Percentiles rank a stretch among this genome's conserved stretches.
Evolutionary conservation across 2,888 invertebrate species (phyloP).

Genomic region (Harpalus rubripes): DNA sequence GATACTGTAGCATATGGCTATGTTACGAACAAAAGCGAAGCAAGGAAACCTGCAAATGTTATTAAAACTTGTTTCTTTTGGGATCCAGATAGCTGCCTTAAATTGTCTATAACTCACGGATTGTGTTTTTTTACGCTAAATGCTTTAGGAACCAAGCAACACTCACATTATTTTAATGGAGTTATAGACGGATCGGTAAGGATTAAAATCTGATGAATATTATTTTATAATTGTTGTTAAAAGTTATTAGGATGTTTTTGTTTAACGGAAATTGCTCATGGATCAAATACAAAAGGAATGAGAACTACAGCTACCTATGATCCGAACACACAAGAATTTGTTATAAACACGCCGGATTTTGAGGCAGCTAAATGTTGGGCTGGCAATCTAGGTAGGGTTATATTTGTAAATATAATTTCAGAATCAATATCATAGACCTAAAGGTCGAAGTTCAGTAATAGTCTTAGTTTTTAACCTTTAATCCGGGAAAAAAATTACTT

Average conservation of each 20-base stretch:
- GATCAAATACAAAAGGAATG: conserved; percentile 93
- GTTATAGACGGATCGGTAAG: conserved; percentile 72
- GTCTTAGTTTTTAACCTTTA: not conserved
- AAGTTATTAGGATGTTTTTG: conserved; percentile 83
- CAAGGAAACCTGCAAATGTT: conserved; percentile 77
- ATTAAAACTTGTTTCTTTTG: conserved; percentile 80
- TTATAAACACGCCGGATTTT: conserved; percentile 87
- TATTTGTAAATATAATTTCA: not conserved
- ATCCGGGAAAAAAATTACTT: too few species aligned
- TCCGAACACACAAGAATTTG: conserved; percentile 84
- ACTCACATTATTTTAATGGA: conserved; percentile 78
- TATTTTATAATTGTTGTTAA: not conserved
- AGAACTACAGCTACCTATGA: conserved; percentile 91
- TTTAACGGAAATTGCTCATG: conserved; percentile 93
- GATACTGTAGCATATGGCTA: conserved; percentile 79
- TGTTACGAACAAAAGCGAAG: conserved; percentile 78
- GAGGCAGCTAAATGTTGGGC: conserved; percentile 93
- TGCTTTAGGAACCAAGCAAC: conserved; percentile 83
- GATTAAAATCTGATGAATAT: conserved; percentile 20
- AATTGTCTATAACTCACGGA: conserved; percentile 82
- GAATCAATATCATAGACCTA: not conserved
- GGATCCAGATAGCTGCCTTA: conserved; percentile 84
- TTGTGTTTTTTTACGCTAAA: conserved; percentile 84
- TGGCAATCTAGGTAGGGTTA: conserved; percentile 83
- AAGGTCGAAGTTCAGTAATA: not conserved